These are phyloP conservation scores for Myopa tessellatipennis DNA, from an alignment of 2,888 invertebrate species.

Conservation along the genomic window DNA sequence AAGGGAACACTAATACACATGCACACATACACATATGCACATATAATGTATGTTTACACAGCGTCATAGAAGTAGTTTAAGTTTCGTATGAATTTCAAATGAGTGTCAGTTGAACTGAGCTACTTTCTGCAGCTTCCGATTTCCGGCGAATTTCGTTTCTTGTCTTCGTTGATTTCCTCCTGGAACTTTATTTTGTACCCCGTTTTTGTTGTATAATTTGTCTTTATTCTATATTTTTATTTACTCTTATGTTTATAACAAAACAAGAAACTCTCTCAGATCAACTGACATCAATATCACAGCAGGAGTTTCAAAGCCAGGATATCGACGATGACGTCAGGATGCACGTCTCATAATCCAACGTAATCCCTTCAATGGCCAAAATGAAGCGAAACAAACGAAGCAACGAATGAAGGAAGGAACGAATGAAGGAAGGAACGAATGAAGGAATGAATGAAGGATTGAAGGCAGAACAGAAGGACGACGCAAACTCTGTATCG, in stretches of 20 bases:
- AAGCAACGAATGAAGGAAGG: neutral
- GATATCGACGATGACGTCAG: neutral
- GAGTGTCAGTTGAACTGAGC: neutral
- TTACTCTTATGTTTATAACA: too few relatives aligned
- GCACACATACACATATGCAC: too few relatives aligned
- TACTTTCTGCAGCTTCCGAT: neutral
- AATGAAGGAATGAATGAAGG: neutral
- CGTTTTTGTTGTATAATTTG: too few relatives aligned
- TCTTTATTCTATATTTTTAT: too few relatives aligned
- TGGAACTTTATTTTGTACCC: too few relatives aligned
- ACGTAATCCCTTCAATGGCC: neutral
- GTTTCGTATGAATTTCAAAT: neutral
- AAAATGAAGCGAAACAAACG: neutral
- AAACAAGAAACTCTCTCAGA: too few relatives aligned
- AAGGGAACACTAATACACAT: too few relatives aligned
- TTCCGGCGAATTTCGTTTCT: neutral
- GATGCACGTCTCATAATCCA: conserved; percentile 1
- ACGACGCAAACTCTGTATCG: neutral
- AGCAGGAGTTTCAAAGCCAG: too few relatives aligned
- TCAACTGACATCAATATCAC: too few relatives aligned
- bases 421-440: neutral
- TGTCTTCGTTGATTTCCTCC: neutral
- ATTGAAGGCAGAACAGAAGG: neutral
- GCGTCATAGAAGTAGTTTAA: too few relatives aligned
- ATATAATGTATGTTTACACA: too few relatives aligned